Evolutionary conservation across 2,797 vertebrate genomes (phyloP), one percentile per base, ranked within the genome.

Genomic region (Spheniscus humboldti): DNA sequence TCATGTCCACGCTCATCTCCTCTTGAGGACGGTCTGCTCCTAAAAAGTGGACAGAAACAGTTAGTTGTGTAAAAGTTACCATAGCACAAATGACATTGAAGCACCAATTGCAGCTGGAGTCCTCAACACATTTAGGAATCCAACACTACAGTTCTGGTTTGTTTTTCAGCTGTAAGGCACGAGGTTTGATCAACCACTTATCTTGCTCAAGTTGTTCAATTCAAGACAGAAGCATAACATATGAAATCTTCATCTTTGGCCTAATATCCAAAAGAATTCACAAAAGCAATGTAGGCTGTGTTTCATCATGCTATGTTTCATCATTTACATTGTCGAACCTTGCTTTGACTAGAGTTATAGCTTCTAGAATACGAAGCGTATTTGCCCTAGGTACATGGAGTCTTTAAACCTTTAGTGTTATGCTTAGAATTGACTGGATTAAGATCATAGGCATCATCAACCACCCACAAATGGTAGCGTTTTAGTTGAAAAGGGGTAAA

Each of bases 1-100:
- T 98, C 98, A 14, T 98, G 98, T n/a, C 99, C 99, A 28, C 97
- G 98, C 10, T 97, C 97, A 31, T 98, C 98, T 8, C 98, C 98
- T 94, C 98, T 98, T 4, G 98, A 98, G 96, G 98, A 98, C 4
- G 98, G 98, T 95, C 98, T 98, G 95, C 98, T 99, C 98, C 99
- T 99, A 93, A 41, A 92, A 96, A 85, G 66, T 18, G 18, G 53
- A 74, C 19, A 72, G 56, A 47, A 66, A 35, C 15, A n/a, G 67
- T 83, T 30, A 64, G 18, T n/a, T 39, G 19, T 45, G 28, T 59
- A 30, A 67, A 85, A 76, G 76, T 53, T 35, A 8, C 30, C 2
- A 0, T 2, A 37, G 60, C 22, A 33, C 19, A 35, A 60, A 31
- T 17, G 41, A 13, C 7, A 13, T 2, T 31, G 80, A 87, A 53